Percentiles rank a stretch among this genome's conserved stretches.
Evolutionary conservation across 2,797 vertebrate species (phyloP).

Genomic region (Phylloscopus collybita): DNA sequence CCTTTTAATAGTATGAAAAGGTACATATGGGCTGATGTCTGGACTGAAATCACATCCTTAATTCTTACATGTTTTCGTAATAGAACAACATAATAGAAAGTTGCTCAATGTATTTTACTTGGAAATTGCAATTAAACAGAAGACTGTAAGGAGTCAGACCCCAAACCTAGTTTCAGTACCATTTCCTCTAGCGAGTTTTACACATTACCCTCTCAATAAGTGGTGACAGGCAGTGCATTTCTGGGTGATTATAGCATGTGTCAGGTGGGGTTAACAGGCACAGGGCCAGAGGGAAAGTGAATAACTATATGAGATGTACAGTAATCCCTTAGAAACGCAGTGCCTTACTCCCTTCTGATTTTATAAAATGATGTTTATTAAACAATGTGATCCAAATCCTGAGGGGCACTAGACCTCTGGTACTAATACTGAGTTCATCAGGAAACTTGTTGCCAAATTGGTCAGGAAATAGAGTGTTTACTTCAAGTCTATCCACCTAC

Average conservation of each 20-base stretch:
- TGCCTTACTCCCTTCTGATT: constrained; percentile 54
- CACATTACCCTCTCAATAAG: constrained; percentile 61
- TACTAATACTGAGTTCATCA: constrained; percentile 16
- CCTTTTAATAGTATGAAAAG: not conserved
- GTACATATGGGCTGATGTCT: constrained; percentile 9
- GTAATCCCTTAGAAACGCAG: constrained; percentile 60
- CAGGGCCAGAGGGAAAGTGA: constrained; percentile 57
- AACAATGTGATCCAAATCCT: constrained; percentile 48
- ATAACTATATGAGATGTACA: constrained; percentile 48
- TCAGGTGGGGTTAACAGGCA: constrained; percentile 61
- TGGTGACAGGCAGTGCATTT: constrained; percentile 71
- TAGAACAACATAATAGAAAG: constrained; percentile 35
- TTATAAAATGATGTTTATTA: constrained; percentile 49
- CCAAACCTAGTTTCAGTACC: constrained; percentile 54
- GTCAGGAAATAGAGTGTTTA: constrained; percentile 40
- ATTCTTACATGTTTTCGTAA: constrained; percentile 23
- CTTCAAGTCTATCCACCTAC: constrained; percentile 13
- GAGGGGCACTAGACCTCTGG: constrained; percentile 1
- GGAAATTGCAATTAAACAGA: constrained; percentile 62
- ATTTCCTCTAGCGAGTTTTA: constrained; percentile 64
- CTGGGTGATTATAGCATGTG: constrained; percentile 65
- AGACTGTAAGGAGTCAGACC: constrained; percentile 34
- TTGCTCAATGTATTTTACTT: constrained; percentile 53
- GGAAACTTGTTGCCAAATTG: constrained; percentile 24
- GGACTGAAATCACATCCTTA: constrained; percentile 14